phyloP scores from a whole-genome alignment of 2,797 vertebrate species.

The Holocentrus rufus region DNA sequence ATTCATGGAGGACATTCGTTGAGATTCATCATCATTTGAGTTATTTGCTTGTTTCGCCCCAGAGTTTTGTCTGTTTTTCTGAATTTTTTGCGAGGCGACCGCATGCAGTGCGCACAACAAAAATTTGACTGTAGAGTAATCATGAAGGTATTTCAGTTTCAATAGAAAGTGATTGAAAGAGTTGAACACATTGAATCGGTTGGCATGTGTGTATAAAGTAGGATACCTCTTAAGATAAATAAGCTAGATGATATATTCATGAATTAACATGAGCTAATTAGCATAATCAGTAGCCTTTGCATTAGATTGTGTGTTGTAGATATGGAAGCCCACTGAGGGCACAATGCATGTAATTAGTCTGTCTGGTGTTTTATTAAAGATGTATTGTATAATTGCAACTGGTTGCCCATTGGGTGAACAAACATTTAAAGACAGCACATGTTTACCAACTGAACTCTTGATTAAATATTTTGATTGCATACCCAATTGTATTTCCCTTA shows the following conservation, averaged over 20 bases:
- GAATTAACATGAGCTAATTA: constrained; percentile 67
- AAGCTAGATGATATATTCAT: constrained; percentile 63
- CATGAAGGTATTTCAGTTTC: constrained; percentile 14
- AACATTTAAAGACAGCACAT: constrained; percentile 44
- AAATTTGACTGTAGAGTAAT: background rate
- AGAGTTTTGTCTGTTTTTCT: background rate
- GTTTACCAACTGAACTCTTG: constrained; percentile 22
- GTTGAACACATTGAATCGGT: constrained; percentile 23
- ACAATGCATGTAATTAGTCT: constrained; percentile 70
- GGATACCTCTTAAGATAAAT: constrained; percentile 42
- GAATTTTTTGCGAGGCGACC: background rate
- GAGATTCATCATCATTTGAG: background rate
- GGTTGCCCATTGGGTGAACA: constrained; percentile 44
- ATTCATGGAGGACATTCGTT: constrained; percentile 14
- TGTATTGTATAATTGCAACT: constrained; percentile 48
- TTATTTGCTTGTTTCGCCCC: background rate
- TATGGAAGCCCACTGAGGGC: constrained; percentile 61
- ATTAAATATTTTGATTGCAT: constrained; percentile 5
- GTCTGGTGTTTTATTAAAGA: constrained; percentile 69
- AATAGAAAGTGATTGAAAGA: constrained; percentile 29
- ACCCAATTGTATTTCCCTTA: constrained; percentile 14
- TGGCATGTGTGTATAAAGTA: constrained; percentile 39
- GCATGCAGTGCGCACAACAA: background rate
- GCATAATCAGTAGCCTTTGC: constrained; percentile 63
- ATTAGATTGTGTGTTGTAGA: constrained; percentile 68